Base-by-base conservation (phyloP, 2,888 invertebrate species). In the Epirrita christyi region DNA sequence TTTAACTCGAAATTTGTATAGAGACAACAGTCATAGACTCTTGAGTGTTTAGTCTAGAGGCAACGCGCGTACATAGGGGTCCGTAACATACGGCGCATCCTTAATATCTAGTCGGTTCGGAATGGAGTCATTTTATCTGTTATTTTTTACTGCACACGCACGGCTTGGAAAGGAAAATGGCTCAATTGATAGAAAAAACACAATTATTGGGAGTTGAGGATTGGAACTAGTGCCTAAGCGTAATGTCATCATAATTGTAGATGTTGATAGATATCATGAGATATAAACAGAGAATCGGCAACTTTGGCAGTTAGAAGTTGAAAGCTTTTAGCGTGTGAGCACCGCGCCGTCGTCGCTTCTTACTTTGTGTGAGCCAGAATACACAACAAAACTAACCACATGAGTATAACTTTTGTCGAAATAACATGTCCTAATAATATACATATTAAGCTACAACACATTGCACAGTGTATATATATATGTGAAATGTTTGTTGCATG, bases 401-500 rank as follows among this genome's bases (percentile, higher is more conserved):
- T 53, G n/a, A n/a, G n/a, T n/a, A 57, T 53, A 41, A 48, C 53
- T 62, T 64, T 58, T 55, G 37, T 14, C 37, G 28, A 27, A 54
- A 41, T 45, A 40, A 45, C 15, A 42, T 54, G 37, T 48, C 45
- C 32, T 40, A 11, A 36, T 43, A n/a, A n/a, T n/a, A n/a, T n/a
- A n/a, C n/a, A n/a, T n/a, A 40, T 15, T 29, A 48, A 53, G 44
- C 45, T 41, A 45, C 46, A 43, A 45, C 52, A 43, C 52, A 43
- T 51, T 48, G 55, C 50, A 60, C 52, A 59, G 52, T 49, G 59
- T n/a, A n/a, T n/a, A n/a, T n/a, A n/a, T n/a, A n/a, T 51, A 47
- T 38, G 42, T 45, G 38, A 61, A 44, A 46, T 49, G 54, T 56
- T 58, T 54, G 54, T 38, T 40, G 36, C 47, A 44, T 10, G 27